Conservation (phyloP, 2,888 invertebrate genomes). For the Harpalus rubripes region DNA sequence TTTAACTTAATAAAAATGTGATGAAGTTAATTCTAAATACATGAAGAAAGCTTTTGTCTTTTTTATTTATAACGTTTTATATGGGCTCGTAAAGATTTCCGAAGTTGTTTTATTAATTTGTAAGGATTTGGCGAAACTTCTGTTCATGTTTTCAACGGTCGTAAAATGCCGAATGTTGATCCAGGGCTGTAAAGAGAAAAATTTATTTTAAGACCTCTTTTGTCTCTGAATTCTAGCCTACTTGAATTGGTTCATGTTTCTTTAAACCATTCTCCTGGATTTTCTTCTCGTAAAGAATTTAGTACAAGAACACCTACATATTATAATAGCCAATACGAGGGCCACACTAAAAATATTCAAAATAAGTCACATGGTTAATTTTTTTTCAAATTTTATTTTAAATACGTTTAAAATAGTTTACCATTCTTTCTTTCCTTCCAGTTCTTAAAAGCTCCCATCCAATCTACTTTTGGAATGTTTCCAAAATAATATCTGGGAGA, state of each 20-base stretch:
- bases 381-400: too few species aligned
- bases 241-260: conserved; percentile 33
- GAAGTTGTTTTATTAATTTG: conserved; percentile 44
- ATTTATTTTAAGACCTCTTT: conserved; percentile 37
- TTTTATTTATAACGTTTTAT: conserved; percentile 43
- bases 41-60: conserved; percentile 3
- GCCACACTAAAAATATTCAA: too few species aligned
- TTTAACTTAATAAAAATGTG: conserved; percentile 45
- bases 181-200: conserved; percentile 39
- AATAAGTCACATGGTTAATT: too few species aligned
- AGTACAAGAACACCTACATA: background rate
- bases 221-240: conserved; percentile 28
- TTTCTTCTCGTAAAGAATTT: conserved; percentile 5
- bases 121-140: conserved; percentile 34
- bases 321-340: too few species aligned
- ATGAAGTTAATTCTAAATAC: conserved; percentile 49
- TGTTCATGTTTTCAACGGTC: conserved; percentile 7
- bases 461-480: too few species aligned
- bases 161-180: conserved; percentile 42
- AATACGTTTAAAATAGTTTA: too few species aligned
- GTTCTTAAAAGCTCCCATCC: too few species aligned
- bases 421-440: too few species aligned
- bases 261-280: background rate
- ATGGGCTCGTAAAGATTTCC: conserved; percentile 49
- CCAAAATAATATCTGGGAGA: too few species aligned